Percentiles rank a stretch among this genome's conserved stretches.
These are phyloP conservation scores for Alosa alosa DNA, from an alignment of 2,113 vertebrate genomes.

Conservation along the genomic window DNA sequence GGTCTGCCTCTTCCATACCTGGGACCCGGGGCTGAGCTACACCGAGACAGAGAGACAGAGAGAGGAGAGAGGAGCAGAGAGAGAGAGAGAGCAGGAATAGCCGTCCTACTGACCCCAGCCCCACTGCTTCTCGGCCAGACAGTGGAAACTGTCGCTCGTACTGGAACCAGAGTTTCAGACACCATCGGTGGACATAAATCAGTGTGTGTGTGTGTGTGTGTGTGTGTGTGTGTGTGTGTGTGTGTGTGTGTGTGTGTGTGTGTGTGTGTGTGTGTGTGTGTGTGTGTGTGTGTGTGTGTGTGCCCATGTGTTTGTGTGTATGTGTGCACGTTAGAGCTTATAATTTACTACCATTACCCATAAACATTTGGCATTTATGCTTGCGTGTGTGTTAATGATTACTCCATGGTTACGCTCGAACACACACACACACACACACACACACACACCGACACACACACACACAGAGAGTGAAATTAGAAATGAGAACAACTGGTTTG, in stretches of 20 bases:
- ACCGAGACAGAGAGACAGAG: too few species aligned
- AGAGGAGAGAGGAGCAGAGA: too few species aligned
- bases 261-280: not conserved
- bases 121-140: not conserved
- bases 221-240: not conserved
- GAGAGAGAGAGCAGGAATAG: not conserved
- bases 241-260: not conserved
- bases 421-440: not conserved
- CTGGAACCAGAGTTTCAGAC: not conserved
- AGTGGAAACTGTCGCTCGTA: not conserved
- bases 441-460: too few species aligned
- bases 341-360: conserved; percentile 3
- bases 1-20: not conserved
- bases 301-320: not conserved
- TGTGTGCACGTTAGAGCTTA: not conserved
- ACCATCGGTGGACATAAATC: not conserved
- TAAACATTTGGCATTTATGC: not conserved
- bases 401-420: not conserved
- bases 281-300: not conserved
- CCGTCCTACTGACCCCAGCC: not conserved
- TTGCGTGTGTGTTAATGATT: not conserved
- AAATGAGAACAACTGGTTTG: not conserved
- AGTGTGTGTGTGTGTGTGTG: not conserved
- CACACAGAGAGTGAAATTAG: not conserved
- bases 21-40: not conserved